A percentile compares a stretch with the other conserved stretches of the same genome.
Evolutionary conservation across 2,113 vertebrate genomes (phyloP).

Genomic region (Muntiacus muntjak): DNA sequence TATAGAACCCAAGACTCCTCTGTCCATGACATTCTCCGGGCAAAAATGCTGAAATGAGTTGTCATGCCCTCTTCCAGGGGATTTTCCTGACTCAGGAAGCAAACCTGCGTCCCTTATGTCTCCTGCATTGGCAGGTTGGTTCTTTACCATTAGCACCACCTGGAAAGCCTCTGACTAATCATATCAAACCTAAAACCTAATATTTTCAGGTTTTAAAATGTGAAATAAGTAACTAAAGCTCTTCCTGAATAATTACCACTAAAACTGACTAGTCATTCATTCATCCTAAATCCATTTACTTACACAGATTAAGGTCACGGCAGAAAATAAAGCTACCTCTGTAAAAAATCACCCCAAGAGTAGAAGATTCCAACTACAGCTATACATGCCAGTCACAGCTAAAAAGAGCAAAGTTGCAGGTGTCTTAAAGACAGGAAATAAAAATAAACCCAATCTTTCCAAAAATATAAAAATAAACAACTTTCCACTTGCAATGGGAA

Average conservation of each 20-base stretch:
- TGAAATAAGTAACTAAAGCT: neutral
- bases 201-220: neutral
- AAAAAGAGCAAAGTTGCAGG: neutral
- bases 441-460: conserved; percentile 20
- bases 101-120: neutral
- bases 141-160: neutral
- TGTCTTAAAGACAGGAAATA: neutral
- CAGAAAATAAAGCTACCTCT: neutral
- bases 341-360: neutral
- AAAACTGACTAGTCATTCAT: neutral
- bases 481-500: neutral
- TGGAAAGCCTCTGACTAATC: neutral
- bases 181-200: neutral
- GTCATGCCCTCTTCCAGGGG: neutral
- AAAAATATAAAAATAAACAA: neutral
- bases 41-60: neutral
- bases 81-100: neutral
- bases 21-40: neutral
- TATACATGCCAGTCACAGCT: neutral
- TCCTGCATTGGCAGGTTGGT: neutral
- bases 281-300: neutral
- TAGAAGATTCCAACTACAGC: neutral
- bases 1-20: neutral
- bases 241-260: neutral
- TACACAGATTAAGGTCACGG: neutral